A percentile compares a stretch with the other conserved stretches of the same genome.
Conservation (phyloP, 2,888 invertebrate genomes). For the Exocentrus adspersus region DNA sequence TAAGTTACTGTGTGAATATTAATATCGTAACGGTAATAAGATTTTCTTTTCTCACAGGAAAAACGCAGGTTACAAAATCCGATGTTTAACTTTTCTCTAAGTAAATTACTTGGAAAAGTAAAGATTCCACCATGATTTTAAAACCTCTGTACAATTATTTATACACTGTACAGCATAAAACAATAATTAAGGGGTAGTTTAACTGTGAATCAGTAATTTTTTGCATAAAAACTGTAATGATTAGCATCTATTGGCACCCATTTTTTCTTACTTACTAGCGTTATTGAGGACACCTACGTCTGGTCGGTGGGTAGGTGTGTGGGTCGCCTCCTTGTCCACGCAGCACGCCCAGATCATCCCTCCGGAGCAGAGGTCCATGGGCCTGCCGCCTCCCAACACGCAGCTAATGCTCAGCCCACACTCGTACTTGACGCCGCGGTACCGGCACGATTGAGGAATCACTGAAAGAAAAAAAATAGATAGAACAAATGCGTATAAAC, state of each 20-base stretch:
- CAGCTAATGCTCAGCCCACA: conserved; percentile 93
- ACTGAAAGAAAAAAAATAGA: conserved; percentile 73
- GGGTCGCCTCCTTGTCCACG: conserved; percentile 74
- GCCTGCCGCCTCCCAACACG: conserved; percentile 87
- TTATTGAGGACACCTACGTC: conserved; percentile 79
- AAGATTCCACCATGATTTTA: too few species aligned
- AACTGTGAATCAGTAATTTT: too few species aligned
- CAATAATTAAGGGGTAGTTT: too few species aligned
- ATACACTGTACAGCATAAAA: too few species aligned
- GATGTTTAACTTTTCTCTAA: too few species aligned
- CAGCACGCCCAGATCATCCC: conserved; percentile 97
- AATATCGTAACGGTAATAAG: not conserved
- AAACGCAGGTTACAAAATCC: not conserved
- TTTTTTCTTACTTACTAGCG: conserved; percentile 79
- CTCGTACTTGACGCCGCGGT: conserved; percentile 85
- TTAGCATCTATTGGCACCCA: too few species aligned
- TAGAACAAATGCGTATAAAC: too few species aligned
- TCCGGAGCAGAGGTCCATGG: conserved; percentile 90
- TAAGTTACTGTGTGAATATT: not conserved
- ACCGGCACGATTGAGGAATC: conserved; percentile 89
- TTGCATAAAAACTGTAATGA: too few species aligned
- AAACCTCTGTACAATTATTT: too few species aligned
- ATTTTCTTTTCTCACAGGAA: conserved; percentile 1
- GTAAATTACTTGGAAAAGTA: too few species aligned
- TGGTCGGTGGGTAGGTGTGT: conserved; percentile 56